phyloP scores from a whole-genome alignment of 2,888 invertebrate genomes.

The Auanema freiburgensis region DNA sequence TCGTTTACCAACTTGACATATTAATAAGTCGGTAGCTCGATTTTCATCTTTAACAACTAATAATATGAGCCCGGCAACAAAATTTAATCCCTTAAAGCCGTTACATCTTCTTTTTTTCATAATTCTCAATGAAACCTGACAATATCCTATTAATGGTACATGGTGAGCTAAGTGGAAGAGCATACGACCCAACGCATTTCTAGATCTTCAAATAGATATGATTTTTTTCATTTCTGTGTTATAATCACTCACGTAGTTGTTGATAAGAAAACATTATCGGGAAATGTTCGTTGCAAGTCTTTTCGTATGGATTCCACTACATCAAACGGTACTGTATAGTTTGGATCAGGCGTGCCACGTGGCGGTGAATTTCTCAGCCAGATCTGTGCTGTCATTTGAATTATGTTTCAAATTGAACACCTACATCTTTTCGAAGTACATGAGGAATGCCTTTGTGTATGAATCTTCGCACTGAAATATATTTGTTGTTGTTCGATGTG shows the following conservation, averaged over 20 bases:
- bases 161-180: conserved; percentile 39
- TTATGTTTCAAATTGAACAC: not conserved
- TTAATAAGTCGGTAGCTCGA: conserved; percentile 35
- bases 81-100: conserved; percentile 33
- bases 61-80: conserved; percentile 40
- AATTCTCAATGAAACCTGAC: conserved; percentile 26
- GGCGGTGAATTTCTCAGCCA: conserved; percentile 45
- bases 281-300: conserved; percentile 48
- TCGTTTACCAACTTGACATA: conserved; percentile 35
- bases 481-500: too few relatives aligned
- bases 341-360: conserved; percentile 11
- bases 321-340: conserved; percentile 29
- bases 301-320: conserved; percentile 37
- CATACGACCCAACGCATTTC: conserved; percentile 30
- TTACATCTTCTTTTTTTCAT: conserved; percentile 1
- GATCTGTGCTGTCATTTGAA: conserved; percentile 15
- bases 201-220: conserved; percentile 21
- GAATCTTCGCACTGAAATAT: conserved; percentile 46
- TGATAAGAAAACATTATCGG: conserved; percentile 37
- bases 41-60: conserved; percentile 37
- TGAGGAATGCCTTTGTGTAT: conserved; percentile 45
- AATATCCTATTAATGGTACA: conserved; percentile 43
- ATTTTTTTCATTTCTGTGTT: not conserved
- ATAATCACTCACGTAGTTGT: conserved; percentile 15
- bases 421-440: conserved; percentile 31